Base-by-base conservation (phyloP, 2,888 invertebrate species). In the Tubulanus polymorphus region DNA sequence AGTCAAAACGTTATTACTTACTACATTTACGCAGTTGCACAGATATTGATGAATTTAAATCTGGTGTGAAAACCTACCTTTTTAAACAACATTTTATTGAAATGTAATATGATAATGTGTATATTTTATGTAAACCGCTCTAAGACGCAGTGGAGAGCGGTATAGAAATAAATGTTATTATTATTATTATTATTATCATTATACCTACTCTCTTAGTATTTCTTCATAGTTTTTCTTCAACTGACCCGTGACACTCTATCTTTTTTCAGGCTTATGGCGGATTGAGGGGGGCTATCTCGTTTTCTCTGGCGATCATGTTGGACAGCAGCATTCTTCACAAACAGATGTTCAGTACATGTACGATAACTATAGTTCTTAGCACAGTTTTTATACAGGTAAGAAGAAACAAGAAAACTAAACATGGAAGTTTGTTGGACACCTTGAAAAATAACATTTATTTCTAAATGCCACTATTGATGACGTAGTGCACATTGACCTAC, bases 291-390 rank as follows among this genome's bases (percentile, higher is more conserved):
- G 84, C 84, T 2, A 83, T 84, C 1, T 82, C 83, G 29, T 84
- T 84, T 70, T 83, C 83, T 0, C 71, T 84, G 47, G 83, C 82
- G 1, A 81, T 81, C 54, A 79, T 83, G 75, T 69, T 84, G 27
- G 61, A 75, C 12, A 65, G 68, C 8, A 59, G 69, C 2, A 65
- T 70, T 2, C 65, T 64, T 32, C 71, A 72, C 53, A 71, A 79
- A 48, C 65, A 73, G 6, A 62, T 73, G 61, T 76, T 96, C 80
- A 90, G 95, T 64, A 96, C 97, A 25, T 93, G 97, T 1, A 96
- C 96, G 1, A 92, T 97, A 71, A 90, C 94, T 49, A 93, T 97
- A 63, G 91, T 99, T 69, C 93, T 96, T 79, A 96, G 96, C 82
- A 97, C 99, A 2, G 96, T 97, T n/a, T 96, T 99, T 81, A 84